Evolutionary conservation across 2,797 vertebrate species (phyloP), one percentile per base, ranked within the genome.

Genomic region (Discoglossus pictus): DNA sequence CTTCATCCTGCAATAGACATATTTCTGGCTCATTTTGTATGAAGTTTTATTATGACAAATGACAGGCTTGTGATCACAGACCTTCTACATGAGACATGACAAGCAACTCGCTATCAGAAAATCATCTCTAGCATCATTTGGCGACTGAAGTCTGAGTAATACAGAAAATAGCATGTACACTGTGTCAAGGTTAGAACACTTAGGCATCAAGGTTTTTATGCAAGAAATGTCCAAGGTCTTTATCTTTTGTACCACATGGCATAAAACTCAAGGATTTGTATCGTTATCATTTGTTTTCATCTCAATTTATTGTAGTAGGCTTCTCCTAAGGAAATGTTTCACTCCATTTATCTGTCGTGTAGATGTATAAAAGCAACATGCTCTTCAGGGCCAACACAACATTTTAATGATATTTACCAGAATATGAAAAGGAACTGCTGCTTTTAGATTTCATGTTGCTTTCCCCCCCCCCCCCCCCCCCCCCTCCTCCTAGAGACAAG

Each of bases 31-130:
- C 20, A 50, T 34, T 40, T 50, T 58, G 42, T 40, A 25, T 18
- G 43, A 58, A 42, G 46, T 58, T 31, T 59, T 59, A 58, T 67
- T 43, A 59, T 59, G 64, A 67, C 44, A 67, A 59, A 59, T 67
- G 44, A 59, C 35, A 59, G 24, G 7, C 38, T 54, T 59, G 21
- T 50, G 56, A 67, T 51, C 48, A 64, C 39, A 52, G 39, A 34
- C 61, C 61, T 64, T 64, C 54, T 25, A 21, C 16, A 25, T 31
- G 27, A 31, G 4, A 31, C 8, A 8, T 42, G 64, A 67, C 44
- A 53, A 53, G 44, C 59, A 44, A 67, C 36, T 59, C 6, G 25
- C 46, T 40, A 50, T 67, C 44, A 42, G 53, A 50, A 67, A 50
- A 67, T 20, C 25, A 34, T 17, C 27, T 24, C 7, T 8, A 40